A percentile compares a stretch with the other conserved stretches of the same genome.
These are phyloP conservation scores for Centropristis striata DNA, from an alignment of 2,113 vertebrate species.

Conservation along the genomic window DNA sequence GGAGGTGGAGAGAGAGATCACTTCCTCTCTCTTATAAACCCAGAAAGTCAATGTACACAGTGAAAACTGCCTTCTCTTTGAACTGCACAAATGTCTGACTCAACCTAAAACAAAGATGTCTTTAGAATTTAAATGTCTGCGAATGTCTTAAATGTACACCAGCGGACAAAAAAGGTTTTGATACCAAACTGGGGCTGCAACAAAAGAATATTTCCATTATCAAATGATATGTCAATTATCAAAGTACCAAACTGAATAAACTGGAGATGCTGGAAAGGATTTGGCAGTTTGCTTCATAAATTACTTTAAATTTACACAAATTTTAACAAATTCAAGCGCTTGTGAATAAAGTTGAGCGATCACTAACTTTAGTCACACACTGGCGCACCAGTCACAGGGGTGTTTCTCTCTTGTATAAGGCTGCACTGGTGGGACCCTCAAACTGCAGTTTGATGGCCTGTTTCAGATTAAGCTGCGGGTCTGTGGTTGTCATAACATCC, in stretches of 20 bases:
- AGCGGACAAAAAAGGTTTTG: not conserved
- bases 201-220: not conserved
- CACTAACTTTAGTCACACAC: not conserved
- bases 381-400: slow-evolving; percentile 80
- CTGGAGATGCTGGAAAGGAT: not conserved
- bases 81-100: slow-evolving; percentile 38
- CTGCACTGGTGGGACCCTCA: slow-evolving; percentile 87
- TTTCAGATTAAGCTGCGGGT: slow-evolving; percentile 88
- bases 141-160: slow-evolving; percentile 4
- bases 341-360: not conserved
- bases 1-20: slow-evolving; percentile 27
- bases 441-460: slow-evolving; percentile 90
- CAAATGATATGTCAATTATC: not conserved
- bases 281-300: slow-evolving; percentile 3
- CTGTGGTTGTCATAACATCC: slow-evolving; percentile 79
- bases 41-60: slow-evolving; percentile 40
- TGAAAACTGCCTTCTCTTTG: slow-evolving; percentile 42
- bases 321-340: not conserved
- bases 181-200: not conserved
- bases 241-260: not conserved
- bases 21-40: slow-evolving; percentile 58
- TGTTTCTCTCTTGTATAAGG: slow-evolving; percentile 87
- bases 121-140: slow-evolving; percentile 60
- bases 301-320: not conserved
- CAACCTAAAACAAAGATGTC: slow-evolving; percentile 48